Conservation (phyloP, 2,888 invertebrate genomes). For the Ormyrus labotus region DNA sequence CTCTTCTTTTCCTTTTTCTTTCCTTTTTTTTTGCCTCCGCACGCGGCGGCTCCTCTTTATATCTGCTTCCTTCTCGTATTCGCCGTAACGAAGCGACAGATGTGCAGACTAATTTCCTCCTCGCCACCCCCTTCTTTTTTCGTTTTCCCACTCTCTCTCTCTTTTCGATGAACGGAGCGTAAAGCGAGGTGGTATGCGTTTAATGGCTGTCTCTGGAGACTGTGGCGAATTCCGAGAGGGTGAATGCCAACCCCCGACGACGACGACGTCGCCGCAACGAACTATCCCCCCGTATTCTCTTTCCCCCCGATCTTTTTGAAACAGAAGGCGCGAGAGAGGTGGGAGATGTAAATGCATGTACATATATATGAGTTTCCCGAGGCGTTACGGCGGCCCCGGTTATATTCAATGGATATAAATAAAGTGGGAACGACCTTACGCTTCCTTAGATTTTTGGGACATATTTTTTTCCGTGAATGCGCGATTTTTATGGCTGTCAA, state of each 20-base stretch:
- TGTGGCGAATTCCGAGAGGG: constrained; percentile 61
- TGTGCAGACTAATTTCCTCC: constrained; percentile 67
- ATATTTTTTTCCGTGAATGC: too few species aligned
- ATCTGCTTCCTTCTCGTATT: not conserved
- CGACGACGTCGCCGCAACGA: too few species aligned
- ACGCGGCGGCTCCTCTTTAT: not conserved
- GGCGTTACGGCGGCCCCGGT: not conserved
- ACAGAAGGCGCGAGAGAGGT: not conserved
- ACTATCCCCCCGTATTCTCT: not conserved
- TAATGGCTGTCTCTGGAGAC: constrained; percentile 63
- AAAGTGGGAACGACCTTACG: too few species aligned
- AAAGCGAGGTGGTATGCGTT: constrained; percentile 63
- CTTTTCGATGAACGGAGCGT: constrained; percentile 44
- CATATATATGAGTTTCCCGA: not conserved
- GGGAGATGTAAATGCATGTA: constrained; percentile 25
- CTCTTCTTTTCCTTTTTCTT: not conserved
- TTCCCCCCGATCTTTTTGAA: not conserved
- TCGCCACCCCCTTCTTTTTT: constrained; percentile 13
- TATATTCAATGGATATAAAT: too few species aligned
- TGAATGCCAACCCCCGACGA: constrained; percentile 9
- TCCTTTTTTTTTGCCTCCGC: not conserved
- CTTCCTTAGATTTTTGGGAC: too few species aligned
- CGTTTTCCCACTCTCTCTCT: constrained; percentile 6
- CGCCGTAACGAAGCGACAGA: constrained; percentile 63
- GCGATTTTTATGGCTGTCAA: too few species aligned